Percentiles rank a stretch among this genome's conserved stretches.
Conservation (phyloP, 1,140 invertebrate species). For the Euglossa dilemma region DNA sequence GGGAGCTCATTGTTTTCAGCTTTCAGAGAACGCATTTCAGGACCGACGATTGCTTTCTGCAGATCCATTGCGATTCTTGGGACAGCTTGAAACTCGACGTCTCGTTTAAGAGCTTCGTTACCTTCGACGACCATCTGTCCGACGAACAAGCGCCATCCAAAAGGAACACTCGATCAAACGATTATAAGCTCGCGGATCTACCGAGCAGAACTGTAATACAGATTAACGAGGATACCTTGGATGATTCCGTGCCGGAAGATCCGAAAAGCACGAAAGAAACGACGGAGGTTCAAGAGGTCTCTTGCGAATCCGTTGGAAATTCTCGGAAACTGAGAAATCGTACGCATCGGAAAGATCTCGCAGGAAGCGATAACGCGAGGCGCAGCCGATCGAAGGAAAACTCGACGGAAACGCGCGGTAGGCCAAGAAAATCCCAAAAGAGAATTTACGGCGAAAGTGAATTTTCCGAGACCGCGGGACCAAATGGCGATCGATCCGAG, state of each 20-base stretch:
- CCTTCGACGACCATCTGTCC: conserved; percentile 73
- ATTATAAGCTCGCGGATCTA: conserved; percentile 6
- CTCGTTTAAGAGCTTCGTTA: conserved; percentile 73
- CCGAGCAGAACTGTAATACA: not conserved
- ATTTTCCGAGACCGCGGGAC: not conserved
- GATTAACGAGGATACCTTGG: not conserved
- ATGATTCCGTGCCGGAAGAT: not conserved
- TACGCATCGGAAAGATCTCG: not conserved
- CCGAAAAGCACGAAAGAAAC: too few species aligned
- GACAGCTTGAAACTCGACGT: conserved; percentile 55
- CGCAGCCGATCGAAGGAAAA: not conserved
- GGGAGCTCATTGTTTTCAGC: conserved; percentile 71
- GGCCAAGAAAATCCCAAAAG: not conserved
- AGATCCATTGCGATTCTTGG: conserved; percentile 69
- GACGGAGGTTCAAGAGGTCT: too few species aligned
- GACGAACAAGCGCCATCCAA: too few species aligned
- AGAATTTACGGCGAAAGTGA: not conserved
- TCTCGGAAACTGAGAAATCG: not conserved
- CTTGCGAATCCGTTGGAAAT: not conserved
- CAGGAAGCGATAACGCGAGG: not conserved
- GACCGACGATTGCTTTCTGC: conserved; percentile 67
- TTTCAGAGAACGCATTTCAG: conserved; percentile 76
- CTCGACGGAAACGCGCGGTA: not conserved
- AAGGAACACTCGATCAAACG: not conserved
- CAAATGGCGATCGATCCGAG: not conserved